A percentile compares a stretch with the other conserved stretches of the same genome.
These are phyloP conservation scores for Athene cunicularia DNA, from an alignment of 2,113 vertebrate genomes.

Conservation along the genomic window DNA sequence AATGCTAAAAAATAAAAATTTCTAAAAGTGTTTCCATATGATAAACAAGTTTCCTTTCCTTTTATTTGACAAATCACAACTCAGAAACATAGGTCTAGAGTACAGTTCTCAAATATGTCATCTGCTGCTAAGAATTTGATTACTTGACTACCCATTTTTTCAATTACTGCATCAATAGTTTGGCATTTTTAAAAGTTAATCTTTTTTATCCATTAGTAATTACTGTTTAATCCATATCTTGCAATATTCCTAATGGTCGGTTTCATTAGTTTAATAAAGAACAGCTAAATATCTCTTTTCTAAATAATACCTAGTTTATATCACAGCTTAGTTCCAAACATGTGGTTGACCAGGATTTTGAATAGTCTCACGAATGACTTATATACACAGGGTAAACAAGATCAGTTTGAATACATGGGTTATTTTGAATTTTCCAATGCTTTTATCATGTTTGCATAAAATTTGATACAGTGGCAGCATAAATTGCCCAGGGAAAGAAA, in stretches of 20 bases:
- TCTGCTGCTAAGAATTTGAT: neutral
- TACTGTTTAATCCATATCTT: conserved; percentile 5
- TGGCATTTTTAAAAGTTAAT: neutral
- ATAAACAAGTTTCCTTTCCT: neutral
- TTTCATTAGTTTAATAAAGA: neutral
- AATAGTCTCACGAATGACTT: neutral
- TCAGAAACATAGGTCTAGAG: neutral
- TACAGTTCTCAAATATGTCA: neutral
- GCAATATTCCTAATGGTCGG: neutral
- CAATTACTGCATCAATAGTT: neutral
- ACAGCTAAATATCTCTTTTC: neutral
- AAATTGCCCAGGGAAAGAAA: neutral
- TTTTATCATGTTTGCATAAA: neutral
- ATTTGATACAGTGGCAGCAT: neutral
- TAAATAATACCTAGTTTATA: neutral
- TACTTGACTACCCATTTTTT: neutral
- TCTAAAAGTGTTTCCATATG: neutral
- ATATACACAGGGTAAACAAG: neutral
- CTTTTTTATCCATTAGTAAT: neutral
- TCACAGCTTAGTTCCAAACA: neutral
- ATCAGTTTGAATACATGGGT: neutral
- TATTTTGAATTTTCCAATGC: neutral
- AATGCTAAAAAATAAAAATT: neutral
- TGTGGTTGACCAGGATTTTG: neutral
- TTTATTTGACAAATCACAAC: neutral